A percentile compares a stretch with the other conserved stretches of the same genome.
Evolutionary conservation across 2,113 vertebrate genomes (phyloP).

Genomic region (Chascanopsetta lugubris): DNA sequence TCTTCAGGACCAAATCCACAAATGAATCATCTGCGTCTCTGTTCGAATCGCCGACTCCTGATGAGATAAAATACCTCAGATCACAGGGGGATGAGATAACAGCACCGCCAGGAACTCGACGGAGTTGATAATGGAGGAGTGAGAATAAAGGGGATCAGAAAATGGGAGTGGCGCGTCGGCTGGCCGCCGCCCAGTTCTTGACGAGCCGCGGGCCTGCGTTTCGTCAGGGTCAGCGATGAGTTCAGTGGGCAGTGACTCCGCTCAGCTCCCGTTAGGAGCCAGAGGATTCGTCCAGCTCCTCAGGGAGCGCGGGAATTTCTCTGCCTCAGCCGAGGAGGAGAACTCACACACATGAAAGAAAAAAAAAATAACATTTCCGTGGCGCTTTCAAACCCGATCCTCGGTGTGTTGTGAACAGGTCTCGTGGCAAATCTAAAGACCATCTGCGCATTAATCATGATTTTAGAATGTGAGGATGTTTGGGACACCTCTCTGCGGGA

Average conservation of each 20-base stretch:
- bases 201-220: constrained; percentile 36
- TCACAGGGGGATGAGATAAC: constrained; percentile 17
- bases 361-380: no score
- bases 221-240: constrained; percentile 38
- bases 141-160: constrained; percentile 33
- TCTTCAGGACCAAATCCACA: constrained; percentile 1
- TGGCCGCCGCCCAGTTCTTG: constrained; percentile 18
- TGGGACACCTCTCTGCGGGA: constrained; percentile 4
- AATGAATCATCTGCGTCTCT: constrained; percentile 12
- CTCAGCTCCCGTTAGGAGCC: not conserved
- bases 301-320: no score
- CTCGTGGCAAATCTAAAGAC: not conserved
- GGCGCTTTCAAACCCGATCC: constrained; percentile 20
- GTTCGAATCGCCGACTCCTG: constrained; percentile 9
- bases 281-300: no score
- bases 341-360: constrained; percentile 3
- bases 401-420: not conserved
- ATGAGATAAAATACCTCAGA: constrained; percentile 29
- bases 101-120: constrained; percentile 19
- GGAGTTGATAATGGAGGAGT: constrained; percentile 15
- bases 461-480: no score
- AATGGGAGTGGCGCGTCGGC: constrained; percentile 19
- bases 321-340: constrained; percentile 23
- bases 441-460: not conserved
- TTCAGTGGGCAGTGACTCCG: constrained; percentile 25